Evolutionary conservation across 1,140 invertebrate genomes (phyloP).

Genomic region (Cataglyphis hispanica): DNA sequence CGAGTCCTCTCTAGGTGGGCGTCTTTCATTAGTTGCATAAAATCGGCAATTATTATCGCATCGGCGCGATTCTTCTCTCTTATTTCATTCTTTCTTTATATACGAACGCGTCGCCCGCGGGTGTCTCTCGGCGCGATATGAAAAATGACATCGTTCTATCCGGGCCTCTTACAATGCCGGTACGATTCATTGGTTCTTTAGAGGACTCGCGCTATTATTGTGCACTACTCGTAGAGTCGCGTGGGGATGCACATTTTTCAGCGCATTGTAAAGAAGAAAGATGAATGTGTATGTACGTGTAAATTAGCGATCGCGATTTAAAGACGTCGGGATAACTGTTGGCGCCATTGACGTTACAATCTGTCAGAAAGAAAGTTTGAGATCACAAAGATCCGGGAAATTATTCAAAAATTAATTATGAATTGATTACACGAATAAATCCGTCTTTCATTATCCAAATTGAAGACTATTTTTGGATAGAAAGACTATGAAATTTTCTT

Average conservation of each 20-base stretch:
- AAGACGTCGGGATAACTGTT: constrained; percentile 6
- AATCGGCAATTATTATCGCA: constrained; percentile 46
- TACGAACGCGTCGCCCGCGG: background rate
- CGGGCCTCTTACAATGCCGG: background rate
- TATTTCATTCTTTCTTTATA: background rate
- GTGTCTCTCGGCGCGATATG: constrained; percentile 19
- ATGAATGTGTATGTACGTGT: background rate
- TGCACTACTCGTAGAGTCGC: background rate
- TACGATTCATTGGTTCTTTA: background rate
- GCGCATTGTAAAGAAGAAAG: background rate
- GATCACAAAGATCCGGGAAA: background rate
- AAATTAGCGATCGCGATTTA: background rate
- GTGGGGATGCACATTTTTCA: constrained; percentile 28
- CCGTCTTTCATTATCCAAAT: background rate
- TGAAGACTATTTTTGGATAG: too few relatives aligned
- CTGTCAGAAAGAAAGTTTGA: background rate
- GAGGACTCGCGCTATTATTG: background rate
- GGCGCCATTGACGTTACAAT: background rate
- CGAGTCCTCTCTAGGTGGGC: background rate
- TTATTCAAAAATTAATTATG: background rate
- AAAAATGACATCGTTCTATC: constrained; percentile 25
- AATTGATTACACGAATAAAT: background rate
- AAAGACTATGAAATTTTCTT: too few relatives aligned
- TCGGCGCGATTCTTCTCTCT: background rate
- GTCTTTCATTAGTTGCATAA: constrained; percentile 15